Evolutionary conservation across 2,888 invertebrate species (phyloP), one percentile per base, ranked within the genome.

Genomic region (Petrolisthes cinctipes): DNA sequence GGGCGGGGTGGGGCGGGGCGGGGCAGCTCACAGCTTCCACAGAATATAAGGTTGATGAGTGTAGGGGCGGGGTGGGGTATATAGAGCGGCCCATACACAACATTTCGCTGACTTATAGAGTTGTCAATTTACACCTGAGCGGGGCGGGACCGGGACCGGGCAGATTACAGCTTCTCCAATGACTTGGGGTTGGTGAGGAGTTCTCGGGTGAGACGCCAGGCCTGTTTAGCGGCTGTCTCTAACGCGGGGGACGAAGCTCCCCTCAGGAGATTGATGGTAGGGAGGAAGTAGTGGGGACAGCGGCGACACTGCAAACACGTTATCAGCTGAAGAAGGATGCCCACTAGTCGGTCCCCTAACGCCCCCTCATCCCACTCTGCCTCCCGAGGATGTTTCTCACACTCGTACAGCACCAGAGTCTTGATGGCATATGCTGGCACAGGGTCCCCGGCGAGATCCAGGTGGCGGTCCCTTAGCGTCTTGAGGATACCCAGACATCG

Each of bases 281-380:
- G 98, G 89, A 98, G 94, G 93, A 98, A 98, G 93, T 98, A 98
- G 93, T 98, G 98, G 54, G 98, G 97, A 93, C 98, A 98, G 85
- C 97, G 94, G 81, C 97, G 95, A 93, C 98, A 98, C 93, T 99
- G 98, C 91, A 99, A 95, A 92, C 98, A 98, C n/a, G 97, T 97
- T 92, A 98, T 98, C 92, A 98, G 94, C 93, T 99, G 98, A 91
- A 99, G 94, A 91, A 98, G 96, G 91, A 98, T 97, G 1, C 98
- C 98, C 93, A 97, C 97, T 92, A 98, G 96, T 83, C 97, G 94
- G 93, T 98, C 98, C 0, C 97, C 97, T 90, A 98, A 95, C 91
- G 96, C 96, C 0, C 95, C 94, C 92, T 98, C 98, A 93, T 97
- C 97, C 98, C 98, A 98, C 92, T 98, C 98, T 91, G 96, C 95